phyloP scores from a whole-genome alignment of 2,888 invertebrate species.

The Tetropium fuscum region DNA sequence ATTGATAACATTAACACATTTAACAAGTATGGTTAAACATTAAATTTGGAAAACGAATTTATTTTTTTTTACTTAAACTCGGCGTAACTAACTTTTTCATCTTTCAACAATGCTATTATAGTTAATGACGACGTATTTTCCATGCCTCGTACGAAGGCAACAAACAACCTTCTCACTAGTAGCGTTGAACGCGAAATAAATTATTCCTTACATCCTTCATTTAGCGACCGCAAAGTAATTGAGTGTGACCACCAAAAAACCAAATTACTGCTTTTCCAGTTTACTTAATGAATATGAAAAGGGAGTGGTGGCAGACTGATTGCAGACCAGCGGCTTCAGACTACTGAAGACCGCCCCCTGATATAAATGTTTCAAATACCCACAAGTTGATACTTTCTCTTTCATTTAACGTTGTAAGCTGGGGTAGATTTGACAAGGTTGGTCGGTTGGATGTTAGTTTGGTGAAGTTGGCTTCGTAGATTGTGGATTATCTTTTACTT shows the following conservation, averaged over 20 bases:
- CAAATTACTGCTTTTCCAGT: no score
- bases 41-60: no score
- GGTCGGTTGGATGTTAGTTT: conserved; percentile 21
- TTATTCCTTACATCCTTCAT: background rate
- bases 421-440: conserved; percentile 23
- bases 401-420: conserved; percentile 23
- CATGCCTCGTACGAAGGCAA: no score
- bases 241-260: no score
- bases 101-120: no score
- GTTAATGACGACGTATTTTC: no score
- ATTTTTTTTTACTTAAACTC: no score
- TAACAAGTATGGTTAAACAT: no score
- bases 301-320: conserved; percentile 1
- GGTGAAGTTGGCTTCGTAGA: background rate
- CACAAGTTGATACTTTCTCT: conserved; percentile 24
- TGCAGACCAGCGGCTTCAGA: background rate
- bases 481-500: background rate
- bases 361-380: background rate
- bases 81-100: no score
- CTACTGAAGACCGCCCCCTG: background rate
- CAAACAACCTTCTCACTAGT: no score
- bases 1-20: no score
- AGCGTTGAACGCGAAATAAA: no score
- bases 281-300: conserved; percentile 1
- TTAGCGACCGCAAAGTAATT: background rate